Base-by-base conservation (phyloP, 53 echinoderm and acorn worm genomes). In the Luidia sarsii region DNA sequence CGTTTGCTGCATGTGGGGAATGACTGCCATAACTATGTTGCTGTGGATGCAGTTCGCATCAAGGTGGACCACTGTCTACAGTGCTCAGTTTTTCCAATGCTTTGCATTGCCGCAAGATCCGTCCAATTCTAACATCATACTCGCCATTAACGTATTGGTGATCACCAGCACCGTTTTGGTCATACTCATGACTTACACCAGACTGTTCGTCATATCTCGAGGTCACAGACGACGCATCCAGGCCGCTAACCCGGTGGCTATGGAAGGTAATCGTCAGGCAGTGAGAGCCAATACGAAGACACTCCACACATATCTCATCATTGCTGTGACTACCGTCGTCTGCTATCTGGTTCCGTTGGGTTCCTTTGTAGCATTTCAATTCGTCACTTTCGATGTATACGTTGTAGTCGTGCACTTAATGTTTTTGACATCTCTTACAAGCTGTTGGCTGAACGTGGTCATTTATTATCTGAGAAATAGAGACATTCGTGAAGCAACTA, bases 161-260 rank as follows among this genome's bases (percentile, higher is more conserved):
- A 3, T 53, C 15, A 7, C 28, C 6, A 8, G 28, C 28, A 28
- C 13, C 35, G 5, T 70, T 0, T 0, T 69, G 8, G n/a, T 27
- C 43, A 41, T 70, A 7, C 13, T 57, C 3, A 32, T 13, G 34
- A 39, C 57, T 2, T 82, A 82, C 37, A 68, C n/a, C 10, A 28
- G 68, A 56, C 48, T 82, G 8, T 82, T 82, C 8, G 36, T 68
- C 1, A 82, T 82, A 51, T 56, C 82, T 11, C 56, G 59, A 16
- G 57, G 29, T 27, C 82, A 82, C 7, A 48, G 68, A 14, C 67
- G 59, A 14, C 68, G 48, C 9, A 82, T 82, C 31, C 66, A 67
- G 7, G 68, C 69, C 2, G 34, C 39, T 39, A 56, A 57, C 38
- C 74, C 39, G 36, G 39, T 57, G 16, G 57, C 57, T 6, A 5